Evolutionary conservation across 2,113 vertebrate species (phyloP), one percentile per base, ranked within the genome.

Genomic region (Tragelaphus scriptus): DNA sequence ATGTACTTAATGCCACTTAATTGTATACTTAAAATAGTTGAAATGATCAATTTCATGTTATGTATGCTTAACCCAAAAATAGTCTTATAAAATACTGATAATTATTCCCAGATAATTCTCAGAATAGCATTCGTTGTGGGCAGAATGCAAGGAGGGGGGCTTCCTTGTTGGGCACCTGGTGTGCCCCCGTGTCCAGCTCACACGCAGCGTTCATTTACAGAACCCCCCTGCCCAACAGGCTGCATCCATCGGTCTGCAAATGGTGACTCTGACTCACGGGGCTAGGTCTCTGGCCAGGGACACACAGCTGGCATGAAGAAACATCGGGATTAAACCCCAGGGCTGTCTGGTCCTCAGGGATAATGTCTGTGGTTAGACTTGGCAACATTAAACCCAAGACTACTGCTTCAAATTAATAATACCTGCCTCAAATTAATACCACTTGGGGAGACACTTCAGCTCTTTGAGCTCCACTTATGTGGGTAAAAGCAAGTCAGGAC

Each of bases 341-440:
- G 88, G 68, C 91, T 51, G 2, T 32, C 85, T 75, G 58, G 65
- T 68, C 56, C 65, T 84, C 28, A 44, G n/a, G n/a, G 65, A 6
- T 30, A 13, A 47, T 19, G 12, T 32, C 96, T 94, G 86, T 94
- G 93, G 58, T 96, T 94, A 87, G 71, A 81, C 53, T 47, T 49
- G 3, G n/a, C 87, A 81, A 71, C 68, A 7, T 85, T 13, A 95
- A 88, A 32, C 44, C 4, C 19, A 56, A 47, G 8, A 49, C 63
- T 58, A 4, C 61, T 7, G 71, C 55, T 80, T 87, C 40, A 2
- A 13, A 55, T 82, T 51, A 82, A 49, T 47, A 91, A 81, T 77
- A 77, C 71, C 71, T 15, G 61, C 61, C 61, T 84, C 40, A 2
- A 7, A 55, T 75, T 51, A 77, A 40, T 47, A 88, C 68, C 44